These are phyloP conservation scores for Cyanocitta stelleri DNA, from an alignment of 2,113 vertebrate species.

Conservation along the genomic window DNA sequence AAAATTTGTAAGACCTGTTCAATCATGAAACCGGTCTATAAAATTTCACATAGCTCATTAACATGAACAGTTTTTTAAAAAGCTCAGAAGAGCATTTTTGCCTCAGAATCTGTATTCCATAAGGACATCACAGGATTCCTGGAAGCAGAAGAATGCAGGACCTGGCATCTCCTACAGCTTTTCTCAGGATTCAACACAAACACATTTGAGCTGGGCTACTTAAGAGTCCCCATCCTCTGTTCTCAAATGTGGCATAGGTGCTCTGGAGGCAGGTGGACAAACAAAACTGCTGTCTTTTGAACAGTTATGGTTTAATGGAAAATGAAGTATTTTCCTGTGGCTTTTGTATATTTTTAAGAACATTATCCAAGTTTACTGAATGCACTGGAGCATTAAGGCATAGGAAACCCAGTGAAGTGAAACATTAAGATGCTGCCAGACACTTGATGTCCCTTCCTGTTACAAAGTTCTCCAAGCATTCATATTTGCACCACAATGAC, in stretches of 20 bases:
- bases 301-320: not conserved
- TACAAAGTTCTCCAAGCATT: not conserved
- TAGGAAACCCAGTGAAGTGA: not conserved
- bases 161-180: not conserved
- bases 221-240: rapidly evolving
- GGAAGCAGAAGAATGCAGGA: not conserved
- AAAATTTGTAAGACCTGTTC: not conserved
- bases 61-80: not conserved
- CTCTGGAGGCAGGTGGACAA: not conserved
- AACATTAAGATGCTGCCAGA: not conserved
- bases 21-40: not conserved
- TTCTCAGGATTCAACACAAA: not conserved
- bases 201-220: not conserved
- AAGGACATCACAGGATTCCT: not conserved
- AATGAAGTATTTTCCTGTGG: not conserved
- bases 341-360: not conserved
- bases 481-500: not conserved
- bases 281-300: not conserved
- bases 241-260: not conserved
- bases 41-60: not conserved
- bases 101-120: not conserved
- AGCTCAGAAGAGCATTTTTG: not conserved
- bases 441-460: not conserved
- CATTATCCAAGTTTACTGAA: not conserved
- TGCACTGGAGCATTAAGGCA: not conserved